Evolutionary conservation across 2,797 vertebrate species (phyloP), one percentile per base, ranked within the genome.

Genomic region (Rhyacichthys aspro): DNA sequence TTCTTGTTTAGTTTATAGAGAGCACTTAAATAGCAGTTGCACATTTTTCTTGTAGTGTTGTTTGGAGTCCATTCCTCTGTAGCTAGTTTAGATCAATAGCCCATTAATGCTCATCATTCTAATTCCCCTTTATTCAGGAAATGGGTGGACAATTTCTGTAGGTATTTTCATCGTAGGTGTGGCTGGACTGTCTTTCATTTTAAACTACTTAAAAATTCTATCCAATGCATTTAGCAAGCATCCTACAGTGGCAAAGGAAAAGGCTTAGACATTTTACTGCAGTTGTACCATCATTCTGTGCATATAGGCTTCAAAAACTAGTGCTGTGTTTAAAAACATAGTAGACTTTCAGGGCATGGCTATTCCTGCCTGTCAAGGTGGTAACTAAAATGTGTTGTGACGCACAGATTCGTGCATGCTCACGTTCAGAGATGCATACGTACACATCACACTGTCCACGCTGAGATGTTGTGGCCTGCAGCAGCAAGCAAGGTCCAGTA

Each of bases 321-420:
- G 4, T 23, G 36, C 3, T 10, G n/a, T 36, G 37, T 33, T 6
- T 50, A 18, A 57, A 64, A 59, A 59, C 8, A 1, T 56, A 43
- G 23, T 52, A 57, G 58, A 39, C 55, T 79, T 81, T 67, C 38
- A 55, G 72, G 79, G 53, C 66, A 69, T 53, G 65, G 44, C 57
- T 52, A 50, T 42, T 9, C 66, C 66, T 57, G 64, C 65, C 52
- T 73, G 78, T 86, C 76, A 79, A 43, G 60, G 60, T 59, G 70
- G 57, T 73, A 82, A 86, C 82, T 78, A 74, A 54, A 83, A 88
- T 78, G 55, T 73, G 78, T 74, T 76, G 78, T 74, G 86, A 86
- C 79, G 70, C 60, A 18, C 72, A 47, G 43, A 57, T 67, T 43
- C 12, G 33, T 47, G 63, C 64, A 43, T 50, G 60, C 64, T 70